phyloP scores from a whole-genome alignment of 2,888 invertebrate genomes.

The Drosophila greeni region DNA sequence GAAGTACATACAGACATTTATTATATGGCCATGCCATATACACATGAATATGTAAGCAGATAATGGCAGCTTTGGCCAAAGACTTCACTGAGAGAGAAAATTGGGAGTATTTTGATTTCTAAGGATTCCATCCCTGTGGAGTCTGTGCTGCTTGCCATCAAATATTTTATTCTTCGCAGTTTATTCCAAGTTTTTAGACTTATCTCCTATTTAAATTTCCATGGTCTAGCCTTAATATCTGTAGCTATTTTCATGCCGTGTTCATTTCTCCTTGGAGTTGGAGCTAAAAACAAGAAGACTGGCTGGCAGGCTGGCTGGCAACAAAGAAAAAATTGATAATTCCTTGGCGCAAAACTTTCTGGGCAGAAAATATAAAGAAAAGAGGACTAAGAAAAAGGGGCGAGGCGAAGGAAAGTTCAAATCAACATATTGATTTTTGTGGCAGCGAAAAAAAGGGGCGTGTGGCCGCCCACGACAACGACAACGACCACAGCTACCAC shows the following conservation, averaged over 20 bases:
- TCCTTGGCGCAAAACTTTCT: conserved; percentile 39
- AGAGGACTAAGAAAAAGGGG: conserved; percentile 12
- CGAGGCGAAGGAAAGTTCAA: conserved; percentile 52
- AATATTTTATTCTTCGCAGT: too few species aligned
- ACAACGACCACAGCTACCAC: conserved; percentile 50
- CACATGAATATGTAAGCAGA: conserved; percentile 69
- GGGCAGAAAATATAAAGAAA: conserved; percentile 28
- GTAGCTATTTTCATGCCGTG: neutral
- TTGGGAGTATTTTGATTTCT: neutral
- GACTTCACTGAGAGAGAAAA: conserved; percentile 5
- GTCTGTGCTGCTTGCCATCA: neutral
- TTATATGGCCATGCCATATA: conserved; percentile 27
- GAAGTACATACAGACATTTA: conserved; percentile 32
- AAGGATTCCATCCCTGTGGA: neutral
- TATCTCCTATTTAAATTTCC: too few species aligned
- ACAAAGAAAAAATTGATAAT: conserved; percentile 36
- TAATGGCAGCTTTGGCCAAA: conserved; percentile 53
- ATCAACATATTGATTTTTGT: conserved; percentile 72
- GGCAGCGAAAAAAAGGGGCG: conserved; percentile 38
- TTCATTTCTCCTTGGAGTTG: conserved; percentile 45
- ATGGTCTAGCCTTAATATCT: neutral
- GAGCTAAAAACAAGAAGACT: conserved; percentile 44
- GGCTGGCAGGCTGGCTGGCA: conserved; percentile 11
- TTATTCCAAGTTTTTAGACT: neutral
- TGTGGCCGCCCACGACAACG: conserved; percentile 50